Percentiles rank a stretch among this genome's conserved stretches.
These are phyloP conservation scores for Lithosia quadra DNA, from an alignment of 2,888 invertebrate species.

Conservation along the genomic window DNA sequence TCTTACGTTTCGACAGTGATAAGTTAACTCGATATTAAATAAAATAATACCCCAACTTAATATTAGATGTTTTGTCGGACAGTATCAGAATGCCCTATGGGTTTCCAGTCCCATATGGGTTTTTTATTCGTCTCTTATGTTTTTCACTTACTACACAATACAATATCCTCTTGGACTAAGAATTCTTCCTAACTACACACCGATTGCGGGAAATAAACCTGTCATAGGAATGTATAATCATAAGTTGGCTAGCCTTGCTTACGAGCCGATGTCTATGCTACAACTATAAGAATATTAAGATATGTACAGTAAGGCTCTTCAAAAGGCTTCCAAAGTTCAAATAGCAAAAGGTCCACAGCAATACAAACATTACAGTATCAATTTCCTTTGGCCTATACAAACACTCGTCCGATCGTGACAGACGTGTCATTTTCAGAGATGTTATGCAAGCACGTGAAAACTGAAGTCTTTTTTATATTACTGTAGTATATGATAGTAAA, in stretches of 20 bases:
- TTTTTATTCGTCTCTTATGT: too few relatives aligned
- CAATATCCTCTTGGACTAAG: not conserved
- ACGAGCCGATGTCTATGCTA: not conserved
- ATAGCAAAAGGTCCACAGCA: conserved; percentile 13
- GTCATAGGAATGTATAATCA: not conserved
- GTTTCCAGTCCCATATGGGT: too few relatives aligned
- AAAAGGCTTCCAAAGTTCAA: conserved; percentile 9
- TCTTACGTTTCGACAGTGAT: too few relatives aligned
- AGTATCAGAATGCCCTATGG: too few relatives aligned
- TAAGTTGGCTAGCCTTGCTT: not conserved
- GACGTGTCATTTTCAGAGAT: conserved; percentile 13
- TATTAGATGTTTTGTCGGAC: too few relatives aligned
- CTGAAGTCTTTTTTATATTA: not conserved
- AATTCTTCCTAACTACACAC: not conserved
- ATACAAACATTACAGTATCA: conserved; percentile 16
- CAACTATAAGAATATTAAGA: conserved; percentile 5
- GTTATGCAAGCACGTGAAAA: conserved; percentile 4
- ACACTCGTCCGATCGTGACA: not conserved
- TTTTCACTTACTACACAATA: too few relatives aligned
- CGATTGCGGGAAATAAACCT: not conserved
- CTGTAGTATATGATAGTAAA: not conserved
- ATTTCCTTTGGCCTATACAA: conserved; percentile 21
- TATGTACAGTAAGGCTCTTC: conserved; percentile 9
- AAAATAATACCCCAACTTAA: too few relatives aligned
- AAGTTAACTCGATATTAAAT: too few relatives aligned